Evolutionary conservation across 2,797 vertebrate genomes (phyloP).

Genomic region (Myotis myotis): DNA sequence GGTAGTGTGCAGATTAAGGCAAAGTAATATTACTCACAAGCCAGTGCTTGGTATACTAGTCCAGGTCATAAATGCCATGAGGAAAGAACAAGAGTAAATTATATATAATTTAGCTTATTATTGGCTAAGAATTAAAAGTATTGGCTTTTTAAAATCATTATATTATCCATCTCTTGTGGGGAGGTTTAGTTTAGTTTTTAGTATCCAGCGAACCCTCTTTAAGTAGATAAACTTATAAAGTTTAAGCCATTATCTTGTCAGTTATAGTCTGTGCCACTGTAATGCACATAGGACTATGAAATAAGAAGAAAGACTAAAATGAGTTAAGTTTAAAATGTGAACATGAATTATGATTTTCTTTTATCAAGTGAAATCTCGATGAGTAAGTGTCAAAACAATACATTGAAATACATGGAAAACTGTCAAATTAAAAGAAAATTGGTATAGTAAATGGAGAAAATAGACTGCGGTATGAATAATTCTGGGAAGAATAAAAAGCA

Average conservation of each 20-base stretch:
- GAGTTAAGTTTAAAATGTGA: conserved; percentile 68
- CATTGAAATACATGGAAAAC: conserved; percentile 73
- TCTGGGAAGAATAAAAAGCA: conserved; percentile 62
- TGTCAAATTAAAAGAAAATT: conserved; percentile 78
- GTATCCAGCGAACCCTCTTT: not conserved
- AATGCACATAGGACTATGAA: not conserved
- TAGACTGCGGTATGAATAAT: conserved; percentile 74
- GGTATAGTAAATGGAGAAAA: conserved; percentile 78
- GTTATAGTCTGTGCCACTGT: not conserved
- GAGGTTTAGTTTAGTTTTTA: conserved; percentile 10
- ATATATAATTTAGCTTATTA: not conserved
- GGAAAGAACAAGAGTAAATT: not conserved
- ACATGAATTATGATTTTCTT: conserved; percentile 72
- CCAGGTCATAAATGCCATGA: not conserved
- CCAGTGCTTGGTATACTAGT: rapidly evolving
- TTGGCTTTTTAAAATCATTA: conserved; percentile 6
- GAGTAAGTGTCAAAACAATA: conserved; percentile 76
- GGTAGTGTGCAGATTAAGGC: not conserved
- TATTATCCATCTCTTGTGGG: not conserved
- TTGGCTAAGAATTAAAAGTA: not conserved
- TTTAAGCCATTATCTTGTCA: conserved; percentile 52
- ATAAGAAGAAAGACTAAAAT: conserved; percentile 44
- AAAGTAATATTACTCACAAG: not conserved
- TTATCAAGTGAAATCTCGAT: conserved; percentile 78
- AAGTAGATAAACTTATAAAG: not conserved